These are phyloP conservation scores for Podocnemis expansa DNA, from an alignment of 2,113 vertebrate genomes.

Conservation along the genomic window DNA sequence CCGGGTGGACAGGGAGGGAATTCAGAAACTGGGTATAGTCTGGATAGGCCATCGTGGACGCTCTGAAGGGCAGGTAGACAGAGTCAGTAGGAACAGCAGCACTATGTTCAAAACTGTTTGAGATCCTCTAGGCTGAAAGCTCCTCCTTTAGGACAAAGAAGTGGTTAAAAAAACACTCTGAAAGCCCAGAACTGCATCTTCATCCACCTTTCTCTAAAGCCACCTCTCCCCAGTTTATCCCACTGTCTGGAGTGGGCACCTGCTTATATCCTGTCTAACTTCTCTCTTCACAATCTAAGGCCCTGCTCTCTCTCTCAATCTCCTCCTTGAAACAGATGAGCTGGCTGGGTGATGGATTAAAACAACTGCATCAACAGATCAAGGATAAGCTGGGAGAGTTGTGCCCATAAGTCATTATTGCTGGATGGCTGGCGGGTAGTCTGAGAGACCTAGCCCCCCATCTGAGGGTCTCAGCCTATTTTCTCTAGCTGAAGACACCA, in stretches of 20 bases:
- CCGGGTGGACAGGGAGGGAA: neutral
- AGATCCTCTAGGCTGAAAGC: neutral
- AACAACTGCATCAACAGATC: neutral
- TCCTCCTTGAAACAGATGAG: neutral
- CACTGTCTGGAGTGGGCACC: neutral
- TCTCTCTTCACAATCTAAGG: neutral
- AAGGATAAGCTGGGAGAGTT: neutral
- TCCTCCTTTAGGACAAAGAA: neutral
- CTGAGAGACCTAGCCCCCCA: neutral
- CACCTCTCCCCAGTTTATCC: neutral
- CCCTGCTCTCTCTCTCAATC: neutral
- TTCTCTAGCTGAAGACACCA: neutral
- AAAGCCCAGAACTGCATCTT: conserved; percentile 3
- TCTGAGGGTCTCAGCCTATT: neutral
- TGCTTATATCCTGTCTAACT: neutral
- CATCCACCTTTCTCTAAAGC: neutral
- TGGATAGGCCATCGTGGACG: neutral
- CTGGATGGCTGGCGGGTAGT: neutral
- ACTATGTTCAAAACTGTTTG: neutral
- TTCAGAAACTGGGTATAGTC: neutral
- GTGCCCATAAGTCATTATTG: neutral
- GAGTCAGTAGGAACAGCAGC: neutral
- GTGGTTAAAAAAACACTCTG: neutral
- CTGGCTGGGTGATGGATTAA: neutral
- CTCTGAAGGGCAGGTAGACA: neutral